Percentiles rank a stretch among this genome's conserved stretches.
phyloP scores from a whole-genome alignment of 2,888 invertebrate species.

The Callimorpha dominula region DNA sequence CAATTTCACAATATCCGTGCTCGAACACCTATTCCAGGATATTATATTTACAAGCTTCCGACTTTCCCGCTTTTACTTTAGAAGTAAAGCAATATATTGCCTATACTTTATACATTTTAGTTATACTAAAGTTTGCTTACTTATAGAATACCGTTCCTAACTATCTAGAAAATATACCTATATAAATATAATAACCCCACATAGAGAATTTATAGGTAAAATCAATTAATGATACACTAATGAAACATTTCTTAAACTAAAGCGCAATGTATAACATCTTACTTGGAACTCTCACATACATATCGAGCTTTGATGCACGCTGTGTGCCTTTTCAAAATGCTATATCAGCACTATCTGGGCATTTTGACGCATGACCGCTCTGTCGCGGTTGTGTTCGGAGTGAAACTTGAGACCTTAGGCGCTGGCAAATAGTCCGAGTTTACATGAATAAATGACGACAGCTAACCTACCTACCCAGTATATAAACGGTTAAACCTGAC shows the following conservation, averaged over 20 bases:
- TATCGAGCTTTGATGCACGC: conserved; percentile 10
- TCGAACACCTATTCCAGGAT: background rate
- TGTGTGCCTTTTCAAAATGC: conserved; percentile 37
- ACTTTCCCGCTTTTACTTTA: background rate
- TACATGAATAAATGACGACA: conserved; percentile 34
- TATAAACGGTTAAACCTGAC: background rate
- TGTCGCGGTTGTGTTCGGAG: conserved; percentile 41
- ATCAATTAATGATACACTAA: no score
- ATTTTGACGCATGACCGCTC: conserved; percentile 47
- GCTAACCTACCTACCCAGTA: conserved; percentile 9
- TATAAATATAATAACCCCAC: no score
- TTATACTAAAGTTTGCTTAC: background rate
- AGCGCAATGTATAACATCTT: conserved; percentile 23
- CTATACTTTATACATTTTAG: background rate
- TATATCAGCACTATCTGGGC: conserved; percentile 33
- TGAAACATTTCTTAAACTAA: background rate
- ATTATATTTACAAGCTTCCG: conserved; percentile 6
- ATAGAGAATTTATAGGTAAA: no score
- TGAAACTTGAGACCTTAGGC: conserved; percentile 38
- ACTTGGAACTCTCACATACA: conserved; percentile 3
- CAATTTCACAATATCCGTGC: background rate
- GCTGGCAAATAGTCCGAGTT: conserved; percentile 34
- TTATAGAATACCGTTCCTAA: background rate
- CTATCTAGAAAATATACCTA: background rate
- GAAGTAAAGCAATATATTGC: background rate